phyloP scores from a whole-genome alignment of 2,797 vertebrate species.

The Aselliscus stoliczkanus region DNA sequence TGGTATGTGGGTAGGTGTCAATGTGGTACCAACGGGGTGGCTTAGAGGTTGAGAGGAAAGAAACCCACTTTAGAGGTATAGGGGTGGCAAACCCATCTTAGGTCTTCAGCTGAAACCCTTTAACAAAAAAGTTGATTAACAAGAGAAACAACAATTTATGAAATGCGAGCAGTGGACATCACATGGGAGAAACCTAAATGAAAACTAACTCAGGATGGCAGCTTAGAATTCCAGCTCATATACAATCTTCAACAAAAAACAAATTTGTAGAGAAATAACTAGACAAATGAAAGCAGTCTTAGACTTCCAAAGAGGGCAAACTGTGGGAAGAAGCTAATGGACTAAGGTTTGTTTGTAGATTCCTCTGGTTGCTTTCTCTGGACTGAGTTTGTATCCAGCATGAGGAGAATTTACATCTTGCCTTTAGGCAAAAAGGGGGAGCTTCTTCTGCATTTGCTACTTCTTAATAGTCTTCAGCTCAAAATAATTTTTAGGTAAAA shows the following conservation, averaged over 20 bases:
- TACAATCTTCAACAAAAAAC: background rate
- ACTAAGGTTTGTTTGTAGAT: background rate
- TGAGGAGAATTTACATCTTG: background rate
- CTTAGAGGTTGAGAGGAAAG: background rate
- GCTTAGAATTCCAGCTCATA: background rate
- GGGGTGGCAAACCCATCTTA: background rate
- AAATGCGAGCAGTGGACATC: background rate
- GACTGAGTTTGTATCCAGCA: background rate
- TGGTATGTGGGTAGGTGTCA: too few relatives aligned
- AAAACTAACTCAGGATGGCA: background rate
- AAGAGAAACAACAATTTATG: background rate
- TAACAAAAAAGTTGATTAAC: background rate
- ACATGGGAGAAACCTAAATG: rapidly evolving
- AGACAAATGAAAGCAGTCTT: background rate
- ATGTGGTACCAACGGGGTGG: background rate
- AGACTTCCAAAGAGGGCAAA: background rate
- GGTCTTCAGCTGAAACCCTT: background rate
- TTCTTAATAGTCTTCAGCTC: background rate
- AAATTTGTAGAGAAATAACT: background rate
- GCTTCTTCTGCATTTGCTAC: background rate
- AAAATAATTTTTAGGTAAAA: background rate
- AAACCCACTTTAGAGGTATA: rapidly evolving
- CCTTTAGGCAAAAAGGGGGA: background rate
- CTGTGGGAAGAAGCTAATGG: background rate
- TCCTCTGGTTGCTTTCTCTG: background rate